Conservation (phyloP, 1,140 invertebrate species). For the Acromyrmex heyeri region DNA sequence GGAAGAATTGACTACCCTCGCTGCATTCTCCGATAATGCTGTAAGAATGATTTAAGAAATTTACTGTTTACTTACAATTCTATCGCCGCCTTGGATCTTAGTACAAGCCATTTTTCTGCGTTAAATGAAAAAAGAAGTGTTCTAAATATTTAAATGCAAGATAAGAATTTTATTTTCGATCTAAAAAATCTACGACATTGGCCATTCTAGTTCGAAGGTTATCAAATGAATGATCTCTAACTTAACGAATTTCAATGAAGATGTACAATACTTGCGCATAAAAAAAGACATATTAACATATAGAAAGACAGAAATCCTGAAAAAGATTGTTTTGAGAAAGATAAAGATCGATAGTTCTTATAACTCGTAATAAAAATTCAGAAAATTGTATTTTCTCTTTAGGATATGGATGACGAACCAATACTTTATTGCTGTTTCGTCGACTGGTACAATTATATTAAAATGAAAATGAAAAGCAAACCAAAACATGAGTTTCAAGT, state of each 20-base stretch:
- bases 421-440: constrained; percentile 81
- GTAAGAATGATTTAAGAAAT: constrained; percentile 32
- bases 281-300: not conserved
- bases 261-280: not conserved
- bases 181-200: not conserved
- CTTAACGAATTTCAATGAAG: not conserved
- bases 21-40: not conserved
- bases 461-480: constrained; percentile 42
- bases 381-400: constrained; percentile 31
- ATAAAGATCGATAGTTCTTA: not conserved
- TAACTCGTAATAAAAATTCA: not conserved
- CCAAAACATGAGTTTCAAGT: constrained; percentile 82
- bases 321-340: not conserved
- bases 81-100: not conserved
- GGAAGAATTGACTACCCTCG: constrained; percentile 17
- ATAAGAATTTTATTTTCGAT: not conserved
- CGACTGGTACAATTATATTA: constrained; percentile 79
- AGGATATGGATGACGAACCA: constrained; percentile 78
- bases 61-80: not conserved
- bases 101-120: not conserved
- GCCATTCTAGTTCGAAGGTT: constrained; percentile 13
- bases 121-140: not conserved
- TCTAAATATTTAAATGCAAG: not conserved
- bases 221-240: not conserved
- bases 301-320: not conserved